Evolutionary conservation across 2,113 vertebrate genomes (phyloP).

Genomic region (Amazona vittata): DNA sequence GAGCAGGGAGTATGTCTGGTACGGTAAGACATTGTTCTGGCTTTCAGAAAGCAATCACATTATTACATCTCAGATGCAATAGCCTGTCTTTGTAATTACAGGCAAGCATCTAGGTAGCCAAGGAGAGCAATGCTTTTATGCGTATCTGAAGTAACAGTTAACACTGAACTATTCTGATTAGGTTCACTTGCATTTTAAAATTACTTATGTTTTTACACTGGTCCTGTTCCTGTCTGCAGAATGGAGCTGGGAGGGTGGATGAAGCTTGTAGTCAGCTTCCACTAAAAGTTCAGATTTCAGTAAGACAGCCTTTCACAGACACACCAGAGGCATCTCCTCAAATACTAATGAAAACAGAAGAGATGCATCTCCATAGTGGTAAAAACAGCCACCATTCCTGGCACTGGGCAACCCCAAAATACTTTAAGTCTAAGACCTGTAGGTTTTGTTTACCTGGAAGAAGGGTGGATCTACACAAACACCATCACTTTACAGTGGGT

Average conservation of each 20-base stretch:
- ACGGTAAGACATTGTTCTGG: not conserved
- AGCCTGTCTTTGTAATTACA: not conserved
- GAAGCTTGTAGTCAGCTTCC: not conserved
- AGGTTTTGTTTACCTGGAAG: not conserved
- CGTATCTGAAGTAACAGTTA: not conserved
- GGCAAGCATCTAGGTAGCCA: not conserved
- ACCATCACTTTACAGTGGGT: not conserved
- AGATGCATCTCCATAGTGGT: not conserved
- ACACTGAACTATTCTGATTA: not conserved
- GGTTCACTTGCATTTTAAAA: not conserved
- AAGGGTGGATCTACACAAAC: not conserved
- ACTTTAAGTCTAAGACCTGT: not conserved
- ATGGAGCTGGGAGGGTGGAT: not conserved
- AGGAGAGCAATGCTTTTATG: not conserved
- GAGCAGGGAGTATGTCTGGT: not conserved
- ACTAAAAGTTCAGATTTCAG: not conserved
- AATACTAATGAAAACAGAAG: not conserved
- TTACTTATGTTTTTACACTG: not conserved
- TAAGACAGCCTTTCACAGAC: not conserved
- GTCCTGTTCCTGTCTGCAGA: not conserved
- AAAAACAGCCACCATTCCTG: not conserved
- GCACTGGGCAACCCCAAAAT: not conserved
- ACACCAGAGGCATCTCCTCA: not conserved
- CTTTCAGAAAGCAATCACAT: not conserved
- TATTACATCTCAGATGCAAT: not conserved